Base-by-base conservation (phyloP, 1,140 invertebrate genomes). In the Drosophila mojavensis region DNA sequence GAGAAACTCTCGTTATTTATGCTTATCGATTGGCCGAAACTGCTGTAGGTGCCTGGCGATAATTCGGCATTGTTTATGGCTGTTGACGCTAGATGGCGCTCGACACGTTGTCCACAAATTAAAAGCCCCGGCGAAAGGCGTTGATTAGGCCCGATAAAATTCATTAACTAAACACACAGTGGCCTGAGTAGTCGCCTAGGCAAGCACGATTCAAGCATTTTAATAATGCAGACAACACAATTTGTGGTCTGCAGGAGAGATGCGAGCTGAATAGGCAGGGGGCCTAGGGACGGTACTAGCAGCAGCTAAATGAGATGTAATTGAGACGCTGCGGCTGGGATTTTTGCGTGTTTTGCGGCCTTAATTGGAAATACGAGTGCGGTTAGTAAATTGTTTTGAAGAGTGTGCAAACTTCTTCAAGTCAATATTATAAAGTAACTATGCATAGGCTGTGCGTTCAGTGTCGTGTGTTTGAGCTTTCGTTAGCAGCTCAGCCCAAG, bases 341-440 rank as follows among this genome's bases (percentile, higher is more conserved):
- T 39, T 63, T 60, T 70, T 53, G 61, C 13, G 56, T 65, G 30
- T 66, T 64, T 10, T 43, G 61, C 48, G 62, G 36, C 60, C 63
- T 67, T 73, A 75, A 81, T 85, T 85, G 71, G 51, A 75, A 78
- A 58, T 47, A 41, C 28, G 30, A 60, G 58, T 20, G 26, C 11
- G 39, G 24, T 11, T 7, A 17, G 4, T 2, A 39, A 7, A 39
- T 11, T 39, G 10, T 39, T 39, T 13, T 39, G 1, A 11, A 39
- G 36, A 39, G 28, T 30, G 28, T 1, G 36, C 36, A 36, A 36
- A 36, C 7, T 36, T 36, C 33, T 36, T 36, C 7, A 4, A 39
- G 36, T 11, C 10, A 39, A 39, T 11, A 39, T 39, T 2, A 9
- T 13, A 11, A 13, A 39, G 5, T 33, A 50, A 39, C 10, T 26